Base-by-base conservation (phyloP, 2,888 invertebrate species). In the Callosobruchus maculatus region DNA sequence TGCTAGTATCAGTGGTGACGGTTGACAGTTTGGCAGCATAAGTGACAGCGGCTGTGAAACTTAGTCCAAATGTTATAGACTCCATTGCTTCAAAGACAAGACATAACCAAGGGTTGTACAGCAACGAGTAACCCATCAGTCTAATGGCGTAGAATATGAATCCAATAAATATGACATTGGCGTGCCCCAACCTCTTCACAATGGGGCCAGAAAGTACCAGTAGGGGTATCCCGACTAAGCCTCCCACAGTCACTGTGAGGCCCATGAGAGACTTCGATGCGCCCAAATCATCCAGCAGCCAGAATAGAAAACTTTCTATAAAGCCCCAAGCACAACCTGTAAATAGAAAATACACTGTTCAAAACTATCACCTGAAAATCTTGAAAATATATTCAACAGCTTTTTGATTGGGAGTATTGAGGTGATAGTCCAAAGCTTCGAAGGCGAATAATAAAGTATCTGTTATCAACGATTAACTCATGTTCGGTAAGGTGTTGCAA, bases 311-410 rank as follows among this genome's bases (percentile, higher is more conserved):
- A 80, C 93, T 94, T 86, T 95, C 94, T 79, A 95, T 92, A 86
- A 93, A 94, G 67, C 94, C 94, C 94, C 94, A 94, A n/a, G 93
- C 93, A 22, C 92, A 92, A 49, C 94, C 94, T 94, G 86, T 13
- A 85, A 87, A 73, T 0, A 4, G 71, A 69, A 69, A n/a, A n/a
- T n/a, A n/a, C n/a, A n/a, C n/a, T n/a, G n/a, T n/a, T n/a, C n/a
- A n/a, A n/a, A n/a, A n/a, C n/a, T n/a, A n/a, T n/a, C n/a, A n/a
- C n/a, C n/a, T n/a, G n/a, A n/a, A n/a, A n/a, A n/a, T n/a, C n/a
- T n/a, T n/a, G n/a, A n/a, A n/a, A n/a, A n/a, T n/a, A n/a, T n/a
- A n/a, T n/a, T n/a, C n/a, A n/a, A n/a, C n/a, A n/a, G n/a, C n/a
- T n/a, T n/a, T n/a, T n/a, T n/a, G n/a, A n/a, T n/a, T n/a, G n/a